Base-by-base conservation (phyloP, 2,113 vertebrate species). In the Odontesthes bonariensis region DNA sequence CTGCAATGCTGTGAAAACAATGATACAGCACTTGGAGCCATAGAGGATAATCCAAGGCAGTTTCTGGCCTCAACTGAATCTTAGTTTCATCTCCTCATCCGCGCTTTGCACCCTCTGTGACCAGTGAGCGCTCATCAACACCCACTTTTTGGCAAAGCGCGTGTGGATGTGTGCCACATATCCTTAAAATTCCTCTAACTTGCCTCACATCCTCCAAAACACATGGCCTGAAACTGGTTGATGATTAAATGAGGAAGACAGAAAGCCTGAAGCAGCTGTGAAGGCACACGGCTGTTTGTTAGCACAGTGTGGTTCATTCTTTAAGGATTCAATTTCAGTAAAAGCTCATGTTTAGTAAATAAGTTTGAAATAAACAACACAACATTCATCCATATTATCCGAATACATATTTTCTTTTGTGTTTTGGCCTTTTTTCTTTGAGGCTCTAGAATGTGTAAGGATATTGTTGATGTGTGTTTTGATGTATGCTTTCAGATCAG, bases 401-500 rank as follows among this genome's bases (percentile, higher is more conserved):
- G 3, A 27, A 27, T 27, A 27, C 27, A 27, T 27, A 27, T 27
- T 27, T 27, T 27, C 27, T 27, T 27, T 27, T 2, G 27, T 27
- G 3, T 27, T 27, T 2, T 27, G 27, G 27, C 27, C 16, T n/a
- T 2, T 49, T 8, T n/a, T n/a, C 5, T 19, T n/a, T 49, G 19
- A 49, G 17, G 46, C 46, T 49, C 5, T 49, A 17, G 19, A 11
- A 35, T 58, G 8, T 5, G 35, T 44, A 38, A 51, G 13, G 17
- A 27, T 62, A 13, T 31, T 42, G 35, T 10, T 42, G 11, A 51
- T 3, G 44, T 69, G 72, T 66, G 13, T n/a, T 14, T 47, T 1
- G 27, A 27, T 72, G 27, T 16, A 0, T 64, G 49, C 22, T 11
- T 86, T 1, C 59, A 99, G 98, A 99, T 85, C 96, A 99, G 91